Percentiles rank a stretch among this genome's conserved stretches.
Evolutionary conservation across 2,797 vertebrate genomes (phyloP).

Genomic region (Periparus ater): DNA sequence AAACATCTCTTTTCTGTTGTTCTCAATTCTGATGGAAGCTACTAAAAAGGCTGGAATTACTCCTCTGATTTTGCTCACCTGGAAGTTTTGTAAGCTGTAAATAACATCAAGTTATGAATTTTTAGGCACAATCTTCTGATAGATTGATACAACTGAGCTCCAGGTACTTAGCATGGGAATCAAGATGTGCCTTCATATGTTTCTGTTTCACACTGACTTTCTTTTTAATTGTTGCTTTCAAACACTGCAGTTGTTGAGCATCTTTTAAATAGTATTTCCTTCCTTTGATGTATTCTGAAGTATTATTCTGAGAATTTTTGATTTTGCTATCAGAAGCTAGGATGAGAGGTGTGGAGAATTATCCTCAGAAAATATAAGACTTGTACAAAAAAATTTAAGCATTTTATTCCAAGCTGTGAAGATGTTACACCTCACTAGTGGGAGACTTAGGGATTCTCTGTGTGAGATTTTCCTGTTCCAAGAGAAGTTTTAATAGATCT

Average conservation of each 20-base stretch:
- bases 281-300: neutral
- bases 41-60: neutral
- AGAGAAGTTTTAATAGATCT: neutral
- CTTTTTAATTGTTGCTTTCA: constrained; percentile 7
- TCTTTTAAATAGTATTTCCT: constrained; percentile 1
- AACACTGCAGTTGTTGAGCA: neutral
- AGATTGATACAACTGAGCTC: neutral
- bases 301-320: constrained; percentile 1
- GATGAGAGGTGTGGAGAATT: constrained; percentile 31
- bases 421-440: neutral
- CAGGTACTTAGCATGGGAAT: neutral
- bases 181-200: neutral
- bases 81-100: neutral
- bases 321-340: neutral
- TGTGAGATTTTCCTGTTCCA: neutral
- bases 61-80: neutral
- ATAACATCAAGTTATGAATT: neutral
- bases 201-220: neutral
- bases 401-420: neutral
- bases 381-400: neutral
- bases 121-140: neutral
- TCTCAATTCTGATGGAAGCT: neutral
- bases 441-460: neutral
- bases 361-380: neutral
- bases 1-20: neutral